Base-by-base conservation (phyloP, 2,888 invertebrate species). In the Rhagonycha lutea region DNA sequence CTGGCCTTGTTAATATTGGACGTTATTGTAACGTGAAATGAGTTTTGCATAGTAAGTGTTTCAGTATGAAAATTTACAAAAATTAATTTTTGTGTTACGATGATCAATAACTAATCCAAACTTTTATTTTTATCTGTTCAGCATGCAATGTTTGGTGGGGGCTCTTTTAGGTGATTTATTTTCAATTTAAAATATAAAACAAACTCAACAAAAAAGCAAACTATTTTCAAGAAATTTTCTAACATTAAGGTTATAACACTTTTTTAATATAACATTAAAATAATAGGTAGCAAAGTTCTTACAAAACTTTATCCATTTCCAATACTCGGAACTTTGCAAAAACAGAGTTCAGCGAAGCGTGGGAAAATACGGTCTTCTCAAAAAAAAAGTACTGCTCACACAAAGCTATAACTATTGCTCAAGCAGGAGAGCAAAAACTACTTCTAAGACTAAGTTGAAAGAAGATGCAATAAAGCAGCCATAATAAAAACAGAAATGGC, bases 331-430 rank as follows among this genome's bases (percentile, higher is more conserved):
- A 81, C 70, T 75, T 77, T 29, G 78, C 78, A 81, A 82, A 81
- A 81, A 81, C 77, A 69, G 72, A 29, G 68, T n/a, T 63, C 81
- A 80, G 75, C 78, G 77, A 78, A 69, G 75, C 79, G 81, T 82
- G 82, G 79, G 81, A 80, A 82, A 80, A 80, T 81, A 79, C 79
- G 81, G 80, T 70, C 77, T 72, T 74, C 60, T 47, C 71, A 32
- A 68, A 79, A 80, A 80, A 81, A 80, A 79, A 78, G 75, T 75
- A 74, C 72, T 69, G 74, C 72, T 78, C 77, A 79, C 78, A 80
- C 80, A 76, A 79, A 76, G 79, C 79, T 74, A 80, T 80, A 81
- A 81, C 81, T 81, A 81, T 78, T 80, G 80, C 80, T 81, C 80
- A 79, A 70, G 79, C 79, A 78, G 75, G 65, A 78, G 75, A 72